Percentiles rank a stretch among this genome's conserved stretches.
Evolutionary conservation across 2,113 vertebrate genomes (phyloP).

Genomic region (Syrmaticus mikado): DNA sequence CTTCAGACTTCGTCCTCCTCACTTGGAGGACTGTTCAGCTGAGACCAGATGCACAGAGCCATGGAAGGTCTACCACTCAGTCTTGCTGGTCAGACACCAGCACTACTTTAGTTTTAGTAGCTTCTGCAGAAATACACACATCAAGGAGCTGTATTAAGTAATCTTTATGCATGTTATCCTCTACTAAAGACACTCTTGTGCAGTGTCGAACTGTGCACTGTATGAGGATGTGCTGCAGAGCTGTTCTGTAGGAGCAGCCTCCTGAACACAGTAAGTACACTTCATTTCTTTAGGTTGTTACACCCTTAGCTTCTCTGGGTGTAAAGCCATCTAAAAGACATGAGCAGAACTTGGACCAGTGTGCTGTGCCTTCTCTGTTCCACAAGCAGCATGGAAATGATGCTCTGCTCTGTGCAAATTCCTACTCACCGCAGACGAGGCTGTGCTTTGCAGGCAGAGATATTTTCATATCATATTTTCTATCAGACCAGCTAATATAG

Average conservation of each 20-base stretch:
- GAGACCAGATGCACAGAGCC: not conserved
- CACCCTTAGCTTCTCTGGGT: not conserved
- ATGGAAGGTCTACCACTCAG: not conserved
- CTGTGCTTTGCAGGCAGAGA: not conserved
- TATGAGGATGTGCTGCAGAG: not conserved
- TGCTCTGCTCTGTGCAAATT: accelerated
- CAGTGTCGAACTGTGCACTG: not conserved
- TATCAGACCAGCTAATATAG: not conserved
- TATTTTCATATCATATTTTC: too few relatives aligned
- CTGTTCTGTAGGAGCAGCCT: accelerated
- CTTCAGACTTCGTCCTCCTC: not conserved
- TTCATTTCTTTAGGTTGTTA: not conserved
- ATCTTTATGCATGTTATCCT: not conserved
- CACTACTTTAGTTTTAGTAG: not conserved
- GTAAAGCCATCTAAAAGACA: not conserved
- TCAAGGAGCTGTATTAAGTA: not conserved
- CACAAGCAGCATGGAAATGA: not conserved
- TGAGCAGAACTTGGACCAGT: not conserved
- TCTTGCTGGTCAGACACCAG: not conserved
- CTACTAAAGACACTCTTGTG: not conserved
- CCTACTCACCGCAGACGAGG: not conserved
- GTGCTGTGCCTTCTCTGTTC: not conserved
- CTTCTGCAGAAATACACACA: accelerated
- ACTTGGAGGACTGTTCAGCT: not conserved
- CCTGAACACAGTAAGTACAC: not conserved